Evolutionary conservation across 2,797 vertebrate genomes (phyloP), one percentile per base, ranked within the genome.

Genomic region (Cephalopachus bancanus): DNA sequence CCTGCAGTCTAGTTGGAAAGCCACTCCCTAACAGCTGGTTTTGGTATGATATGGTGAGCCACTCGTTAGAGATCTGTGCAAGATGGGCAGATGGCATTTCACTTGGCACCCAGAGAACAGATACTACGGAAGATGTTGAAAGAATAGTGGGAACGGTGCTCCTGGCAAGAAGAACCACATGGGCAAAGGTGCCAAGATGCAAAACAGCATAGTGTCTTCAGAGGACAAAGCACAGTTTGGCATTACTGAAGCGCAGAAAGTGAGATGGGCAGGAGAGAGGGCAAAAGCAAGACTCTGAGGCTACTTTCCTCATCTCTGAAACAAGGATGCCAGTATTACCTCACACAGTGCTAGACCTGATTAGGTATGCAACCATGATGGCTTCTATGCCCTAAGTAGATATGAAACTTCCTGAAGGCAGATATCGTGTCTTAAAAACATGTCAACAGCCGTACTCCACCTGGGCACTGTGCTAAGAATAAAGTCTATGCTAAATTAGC

Each of bases 71-170:
- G 53, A 11, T 74, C 65, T 79, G 87, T 5, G 17, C 30, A 49
- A 65, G 59, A 49, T 4, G 24, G 74, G 20, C 33, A 5, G 49
- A 26, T 12, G 24, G 8, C 49, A 6, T 37, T 49, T 28, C 60
- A 30, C 65, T 55, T 16, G 69, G 37, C 12, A 17, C 59, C 51
- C 51, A 1, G 28, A 76, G 83, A 64, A 19, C 10, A 22, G 49
- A 74, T 1, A 17, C 17, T 20, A 4, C 10, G 11, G 75, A 74
- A 80, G 64, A 69, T 14, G 26, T 17, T 37, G 12, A 53, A 65
- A 62, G 60, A 10, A 7, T 49, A 0, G 0, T 15, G 24, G 7
- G 55, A 24, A 19, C 0, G 3, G 20, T 17, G 60, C 12, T 67
- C 51, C 44, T n/a, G 83, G 28, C 53, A 2, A 1, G 5, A 72